Percentiles rank a stretch among this genome's conserved stretches.
Conservation (phyloP, 1,140 invertebrate genomes). For the Acyrthosiphon pisum region DNA sequence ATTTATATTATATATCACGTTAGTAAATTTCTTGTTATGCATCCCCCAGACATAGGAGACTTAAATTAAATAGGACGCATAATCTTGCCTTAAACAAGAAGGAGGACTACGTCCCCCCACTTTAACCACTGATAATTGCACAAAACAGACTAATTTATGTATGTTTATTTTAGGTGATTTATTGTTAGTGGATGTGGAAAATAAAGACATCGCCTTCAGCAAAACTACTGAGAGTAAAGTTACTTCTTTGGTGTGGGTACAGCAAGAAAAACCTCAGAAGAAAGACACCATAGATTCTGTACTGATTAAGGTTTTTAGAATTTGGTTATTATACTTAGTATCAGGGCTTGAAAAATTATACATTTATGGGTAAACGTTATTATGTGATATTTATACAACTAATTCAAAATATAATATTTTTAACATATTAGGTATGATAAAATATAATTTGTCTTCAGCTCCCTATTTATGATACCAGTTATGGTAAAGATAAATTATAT, state of each 20-base stretch:
- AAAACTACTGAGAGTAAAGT: conserved; percentile 38
- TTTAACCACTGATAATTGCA: neutral
- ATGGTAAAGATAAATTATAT: neutral
- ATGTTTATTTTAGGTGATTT: conserved; percentile 65
- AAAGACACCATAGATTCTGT: conserved; percentile 51
- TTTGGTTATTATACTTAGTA: neutral
- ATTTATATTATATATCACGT: too few species aligned
- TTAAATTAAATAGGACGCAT: too few species aligned
- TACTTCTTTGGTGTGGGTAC: conserved; percentile 40
- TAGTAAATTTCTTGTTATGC: too few species aligned
- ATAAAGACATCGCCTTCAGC: conserved; percentile 80
- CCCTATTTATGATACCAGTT: neutral
- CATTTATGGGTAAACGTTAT: neutral
- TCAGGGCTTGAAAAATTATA: neutral
- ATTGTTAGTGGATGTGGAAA: conserved; percentile 84
- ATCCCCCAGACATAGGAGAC: too few species aligned
- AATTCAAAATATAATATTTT: neutral
- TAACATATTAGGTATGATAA: neutral
- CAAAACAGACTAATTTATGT: neutral
- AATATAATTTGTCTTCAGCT: neutral
- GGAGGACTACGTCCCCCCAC: too few species aligned
- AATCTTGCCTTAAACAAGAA: too few species aligned
- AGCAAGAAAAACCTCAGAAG: conserved; percentile 46
- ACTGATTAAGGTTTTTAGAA: conserved; percentile 42
- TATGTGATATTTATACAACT: neutral